Conservation (phyloP, 2,888 invertebrate species). For the Hymenopus coronatus region DNA sequence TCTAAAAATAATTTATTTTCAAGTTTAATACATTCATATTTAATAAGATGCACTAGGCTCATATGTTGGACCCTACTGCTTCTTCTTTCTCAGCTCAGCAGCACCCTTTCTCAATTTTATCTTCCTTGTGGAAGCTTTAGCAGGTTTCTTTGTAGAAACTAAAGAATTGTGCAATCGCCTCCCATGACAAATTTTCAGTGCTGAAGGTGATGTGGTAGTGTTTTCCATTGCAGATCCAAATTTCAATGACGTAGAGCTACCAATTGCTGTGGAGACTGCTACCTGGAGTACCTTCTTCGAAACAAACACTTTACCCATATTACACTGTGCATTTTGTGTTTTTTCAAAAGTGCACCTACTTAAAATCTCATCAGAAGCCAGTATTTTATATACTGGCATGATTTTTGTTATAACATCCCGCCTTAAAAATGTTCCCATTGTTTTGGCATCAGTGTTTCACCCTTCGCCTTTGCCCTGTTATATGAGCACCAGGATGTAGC, state of each 20-base stretch:
- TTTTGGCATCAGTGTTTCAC: neutral
- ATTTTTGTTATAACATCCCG: too few relatives aligned
- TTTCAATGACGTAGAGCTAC: neutral
- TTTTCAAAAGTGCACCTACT: neutral
- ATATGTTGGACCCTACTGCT: neutral
- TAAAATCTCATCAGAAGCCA: too few relatives aligned
- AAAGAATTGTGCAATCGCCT: too few relatives aligned
- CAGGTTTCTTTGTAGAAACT: neutral
- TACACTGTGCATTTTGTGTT: slow-evolving; percentile 8
- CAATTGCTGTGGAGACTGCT: too few relatives aligned
- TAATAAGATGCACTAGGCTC: neutral
- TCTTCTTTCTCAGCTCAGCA: neutral
- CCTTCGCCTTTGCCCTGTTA: neutral
- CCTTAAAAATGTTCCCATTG: too few relatives aligned
- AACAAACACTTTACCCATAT: neutral
- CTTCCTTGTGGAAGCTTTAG: neutral
- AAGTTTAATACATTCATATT: neutral
- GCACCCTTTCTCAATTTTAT: neutral
- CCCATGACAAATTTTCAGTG: too few relatives aligned
- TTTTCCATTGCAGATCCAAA: too few relatives aligned
- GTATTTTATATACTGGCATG: too few relatives aligned
- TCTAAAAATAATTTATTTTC: neutral
- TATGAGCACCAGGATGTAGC: neutral
- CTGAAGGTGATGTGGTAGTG: too few relatives aligned
- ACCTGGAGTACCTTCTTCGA: neutral